Conservation (phyloP, 2,113 vertebrate genomes). For the Condylura cristata region DNA sequence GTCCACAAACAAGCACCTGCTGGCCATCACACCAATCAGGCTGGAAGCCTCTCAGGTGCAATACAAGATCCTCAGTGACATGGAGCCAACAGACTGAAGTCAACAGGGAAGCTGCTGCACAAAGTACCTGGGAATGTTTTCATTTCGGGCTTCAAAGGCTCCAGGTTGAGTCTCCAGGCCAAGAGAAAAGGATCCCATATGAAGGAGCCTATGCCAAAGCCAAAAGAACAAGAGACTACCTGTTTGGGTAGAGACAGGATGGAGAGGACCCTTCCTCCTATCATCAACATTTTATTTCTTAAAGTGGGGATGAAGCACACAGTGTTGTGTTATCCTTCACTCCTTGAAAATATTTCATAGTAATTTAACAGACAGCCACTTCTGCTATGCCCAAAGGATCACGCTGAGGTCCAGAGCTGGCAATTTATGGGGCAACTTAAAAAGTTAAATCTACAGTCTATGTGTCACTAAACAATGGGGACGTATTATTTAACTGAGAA, state of each 20-base stretch:
- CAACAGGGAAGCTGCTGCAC: no score
- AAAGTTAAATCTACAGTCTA: neutral
- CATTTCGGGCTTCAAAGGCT: neutral
- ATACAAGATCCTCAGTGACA: neutral
- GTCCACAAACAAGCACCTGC: neutral
- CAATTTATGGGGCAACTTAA: neutral
- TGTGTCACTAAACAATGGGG: no score
- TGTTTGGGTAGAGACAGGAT: no score
- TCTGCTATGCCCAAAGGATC: neutral
- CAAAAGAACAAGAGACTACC: neutral
- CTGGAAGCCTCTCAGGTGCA: no score
- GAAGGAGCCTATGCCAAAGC: neutral
- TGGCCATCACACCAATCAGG: neutral
- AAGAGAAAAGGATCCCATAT: neutral
- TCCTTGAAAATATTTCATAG: neutral
- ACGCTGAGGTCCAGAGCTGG: accelerated
- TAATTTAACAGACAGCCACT: neutral
- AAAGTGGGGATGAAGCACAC: neutral
- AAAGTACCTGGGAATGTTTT: neutral
- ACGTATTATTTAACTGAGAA: no score
- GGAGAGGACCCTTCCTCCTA: neutral
- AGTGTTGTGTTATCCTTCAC: neutral
- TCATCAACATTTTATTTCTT: neutral
- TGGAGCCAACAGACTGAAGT: no score
- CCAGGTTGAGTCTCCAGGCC: neutral